phyloP scores from a whole-genome alignment of 2,113 vertebrate species.

The Montifringilla adamsi region DNA sequence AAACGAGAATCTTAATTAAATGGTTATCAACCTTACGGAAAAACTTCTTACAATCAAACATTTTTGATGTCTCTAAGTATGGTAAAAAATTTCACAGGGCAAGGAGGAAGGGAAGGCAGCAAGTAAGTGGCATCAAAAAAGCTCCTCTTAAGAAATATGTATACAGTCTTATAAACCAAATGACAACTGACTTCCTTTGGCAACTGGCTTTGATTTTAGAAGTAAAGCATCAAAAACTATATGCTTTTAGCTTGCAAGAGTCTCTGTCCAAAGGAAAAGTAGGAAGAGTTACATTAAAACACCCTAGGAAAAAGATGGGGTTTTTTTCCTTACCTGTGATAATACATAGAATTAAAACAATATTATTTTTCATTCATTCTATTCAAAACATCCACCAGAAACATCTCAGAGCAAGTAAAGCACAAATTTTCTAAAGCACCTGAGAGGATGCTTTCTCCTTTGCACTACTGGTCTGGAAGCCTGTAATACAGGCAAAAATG shows the following conservation, averaged over 20 bases:
- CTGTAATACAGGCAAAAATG: neutral
- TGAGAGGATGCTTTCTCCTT: neutral
- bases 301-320: accelerated
- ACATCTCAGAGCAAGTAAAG: neutral
- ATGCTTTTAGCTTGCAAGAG: neutral
- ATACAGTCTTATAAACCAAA: neutral
- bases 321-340: neutral
- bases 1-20: neutral
- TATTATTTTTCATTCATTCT: neutral
- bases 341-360: neutral
- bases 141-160: neutral
- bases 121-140: neutral
- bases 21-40: neutral
- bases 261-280: neutral
- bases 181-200: neutral
- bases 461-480: neutral
- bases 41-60: neutral
- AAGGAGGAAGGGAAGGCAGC: neutral
- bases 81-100: neutral
- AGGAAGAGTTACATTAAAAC: neutral
- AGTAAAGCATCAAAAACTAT: neutral
- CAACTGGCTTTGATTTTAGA: neutral
- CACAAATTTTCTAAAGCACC: neutral
- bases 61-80: neutral
- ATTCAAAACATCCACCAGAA: neutral